Percentiles rank a stretch among this genome's conserved stretches.
Evolutionary conservation across 2,888 invertebrate genomes (phyloP).

Genomic region (Chromoteleia sp.): DNA sequence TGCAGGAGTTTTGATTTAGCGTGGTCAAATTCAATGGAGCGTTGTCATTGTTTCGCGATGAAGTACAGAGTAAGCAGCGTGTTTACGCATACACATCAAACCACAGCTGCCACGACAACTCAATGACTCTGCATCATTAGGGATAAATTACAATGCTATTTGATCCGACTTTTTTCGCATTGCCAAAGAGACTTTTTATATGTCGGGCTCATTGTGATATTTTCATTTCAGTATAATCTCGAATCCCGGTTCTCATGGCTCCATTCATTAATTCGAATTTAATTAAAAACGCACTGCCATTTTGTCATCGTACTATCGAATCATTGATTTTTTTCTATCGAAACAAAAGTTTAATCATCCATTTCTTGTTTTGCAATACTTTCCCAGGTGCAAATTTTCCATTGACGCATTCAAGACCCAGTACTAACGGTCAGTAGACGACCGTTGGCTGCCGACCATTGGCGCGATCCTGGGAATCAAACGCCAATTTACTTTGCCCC

Average conservation of each 20-base stretch:
- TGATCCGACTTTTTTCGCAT: slow-evolving; percentile 27
- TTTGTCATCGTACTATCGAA: too few relatives aligned
- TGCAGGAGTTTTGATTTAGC: slow-evolving; percentile 21
- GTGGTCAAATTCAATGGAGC: slow-evolving; percentile 25
- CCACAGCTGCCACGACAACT: slow-evolving; percentile 47
- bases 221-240: slow-evolving; percentile 27
- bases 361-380: too few relatives aligned
- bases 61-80: slow-evolving; percentile 38
- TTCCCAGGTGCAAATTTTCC: too few relatives aligned
- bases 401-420: too few relatives aligned
- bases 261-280: slow-evolving; percentile 10
- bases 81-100: slow-evolving; percentile 44
- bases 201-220: slow-evolving; percentile 19
- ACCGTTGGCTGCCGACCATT: too few relatives aligned
- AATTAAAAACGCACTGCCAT: too few relatives aligned
- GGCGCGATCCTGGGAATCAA: too few relatives aligned
- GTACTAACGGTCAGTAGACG: too few relatives aligned
- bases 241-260: not conserved
- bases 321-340: too few relatives aligned
- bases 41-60: slow-evolving; percentile 43
- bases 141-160: slow-evolving; percentile 42
- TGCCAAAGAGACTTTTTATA: slow-evolving; percentile 23
- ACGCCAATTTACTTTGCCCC: too few relatives aligned
- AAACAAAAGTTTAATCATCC: too few relatives aligned
- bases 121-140: slow-evolving; percentile 53